Percentiles rank a stretch among this genome's conserved stretches.
Evolutionary conservation across 1,140 invertebrate genomes (phyloP).

Genomic region (Aphaenogaster ashmeadi): DNA sequence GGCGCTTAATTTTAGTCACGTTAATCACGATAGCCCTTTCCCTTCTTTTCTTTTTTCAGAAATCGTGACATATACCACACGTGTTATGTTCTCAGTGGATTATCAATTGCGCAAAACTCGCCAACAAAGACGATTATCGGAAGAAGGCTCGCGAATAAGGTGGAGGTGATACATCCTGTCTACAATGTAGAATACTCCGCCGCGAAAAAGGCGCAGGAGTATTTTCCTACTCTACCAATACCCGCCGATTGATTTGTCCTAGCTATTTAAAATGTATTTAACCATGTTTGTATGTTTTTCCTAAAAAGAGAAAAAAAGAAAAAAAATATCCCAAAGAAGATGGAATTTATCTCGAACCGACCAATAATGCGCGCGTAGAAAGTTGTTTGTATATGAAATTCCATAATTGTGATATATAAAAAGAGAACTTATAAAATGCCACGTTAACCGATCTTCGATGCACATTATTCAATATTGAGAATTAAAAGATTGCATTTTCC

Average conservation of each 20-base stretch:
- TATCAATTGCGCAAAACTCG: constrained; percentile 97
- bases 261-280: constrained; percentile 58
- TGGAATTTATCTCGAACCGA: constrained; percentile 58
- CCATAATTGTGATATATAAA: constrained; percentile 34
- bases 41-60: constrained; percentile 88
- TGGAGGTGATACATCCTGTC: constrained; percentile 83
- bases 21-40: neutral
- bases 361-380: constrained; percentile 65
- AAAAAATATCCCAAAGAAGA: constrained; percentile 31
- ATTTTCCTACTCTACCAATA: constrained; percentile 82
- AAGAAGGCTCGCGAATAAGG: constrained; percentile 73
- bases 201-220: constrained; percentile 79
- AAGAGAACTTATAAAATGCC: neutral
- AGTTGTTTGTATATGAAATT: constrained; percentile 62
- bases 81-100: constrained; percentile 98
- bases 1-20: neutral
- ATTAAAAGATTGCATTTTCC: constrained; percentile 4
- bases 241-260: constrained; percentile 78
- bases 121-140: constrained; percentile 85
- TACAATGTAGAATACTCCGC: constrained; percentile 82
- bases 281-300: constrained; percentile 65
- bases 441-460: neutral
- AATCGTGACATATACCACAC: constrained; percentile 97
- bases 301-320: constrained; percentile 29
- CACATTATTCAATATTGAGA: constrained; percentile 7